Evolutionary conservation across 2,797 vertebrate species (phyloP).

Genomic region (Knipowitschia caucasica): DNA sequence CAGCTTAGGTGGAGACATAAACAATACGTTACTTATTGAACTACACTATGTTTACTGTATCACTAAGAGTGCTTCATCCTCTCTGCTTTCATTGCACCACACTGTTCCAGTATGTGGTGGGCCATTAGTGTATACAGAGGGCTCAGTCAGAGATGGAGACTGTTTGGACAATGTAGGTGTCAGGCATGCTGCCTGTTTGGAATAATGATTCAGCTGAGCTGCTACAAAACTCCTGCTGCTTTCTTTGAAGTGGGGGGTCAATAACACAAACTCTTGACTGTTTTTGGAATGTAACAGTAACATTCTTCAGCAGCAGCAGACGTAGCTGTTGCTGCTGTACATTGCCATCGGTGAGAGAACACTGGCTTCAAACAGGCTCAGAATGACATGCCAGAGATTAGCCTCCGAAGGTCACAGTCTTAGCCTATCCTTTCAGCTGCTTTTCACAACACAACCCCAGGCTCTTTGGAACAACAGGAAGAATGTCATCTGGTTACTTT

Average conservation of each 20-base stretch:
- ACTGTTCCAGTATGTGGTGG: conserved; percentile 54
- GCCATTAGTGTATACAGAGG: conserved; percentile 63
- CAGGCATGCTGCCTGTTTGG: conserved; percentile 60
- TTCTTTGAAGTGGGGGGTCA: conserved; percentile 23
- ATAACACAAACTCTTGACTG: conserved; percentile 27
- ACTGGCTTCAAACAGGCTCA: conserved; percentile 57
- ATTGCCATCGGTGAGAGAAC: conserved; percentile 51
- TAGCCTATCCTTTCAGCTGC: conserved; percentile 64
- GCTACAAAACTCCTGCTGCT: conserved; percentile 37
- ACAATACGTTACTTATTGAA: conserved; percentile 56
- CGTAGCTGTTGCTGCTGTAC: conserved; percentile 39
- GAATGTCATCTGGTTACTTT: conserved; percentile 80
- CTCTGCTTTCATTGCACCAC: conserved; percentile 38
- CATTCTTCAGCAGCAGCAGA: conserved; percentile 31
- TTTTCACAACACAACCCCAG: conserved; percentile 72
- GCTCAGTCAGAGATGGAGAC: conserved; percentile 61
- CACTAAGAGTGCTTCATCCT: conserved; percentile 60
- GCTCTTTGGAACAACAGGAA: conserved; percentile 73
- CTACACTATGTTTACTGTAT: conserved; percentile 59
- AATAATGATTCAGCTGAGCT: conserved; percentile 58
- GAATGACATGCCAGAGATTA: conserved; percentile 73
- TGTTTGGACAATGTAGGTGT: conserved; percentile 73
- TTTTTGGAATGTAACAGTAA: conserved; percentile 26
- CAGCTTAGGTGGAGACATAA: conserved; percentile 54
- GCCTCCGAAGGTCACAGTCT: conserved; percentile 70